Base-by-base conservation (phyloP, 2,797 vertebrate species). In the Myotis findleyi region DNA sequence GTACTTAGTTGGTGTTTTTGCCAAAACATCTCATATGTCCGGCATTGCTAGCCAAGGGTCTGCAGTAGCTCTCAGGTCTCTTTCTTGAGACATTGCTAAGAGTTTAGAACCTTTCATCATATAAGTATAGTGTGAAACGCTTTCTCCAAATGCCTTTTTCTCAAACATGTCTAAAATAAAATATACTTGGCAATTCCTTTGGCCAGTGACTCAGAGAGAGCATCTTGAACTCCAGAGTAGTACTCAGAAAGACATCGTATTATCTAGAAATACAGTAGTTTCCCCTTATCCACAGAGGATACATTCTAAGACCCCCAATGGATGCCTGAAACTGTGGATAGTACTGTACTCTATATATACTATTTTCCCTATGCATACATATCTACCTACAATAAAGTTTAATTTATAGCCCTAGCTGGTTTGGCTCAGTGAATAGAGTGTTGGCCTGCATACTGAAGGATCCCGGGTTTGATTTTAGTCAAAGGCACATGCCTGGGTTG, bases 61-160 rank as follows among this genome's bases (percentile, higher is more conserved):
- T 80, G 80, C 33, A 80, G 1, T 59, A 81, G 79, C 14, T 47
- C 66, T 81, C 30, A 27, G 76, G 47, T 92, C 30, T 64, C 77
- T 95, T 93, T 89, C 49, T 66, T 83, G 44, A 93, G 84, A 69
- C 21, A 92, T 44, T 77, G 53, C 30, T 66, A 81, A 94, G 51
- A 71, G 16, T 81, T 72, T 79, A 69, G 47, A 87, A 23, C 8
- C 59, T 75, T 88, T 86, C 38, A 33, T 82, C 36, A 73, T 53
- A 36, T 16, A 87, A 84, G 53, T 49, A 76, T 30, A 33, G 25
- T 41, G 14, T 62, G 12, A 79, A 91, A 89, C 1, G 12, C 92
- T 87, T 79, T 73, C 80, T 85, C 38, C 59, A 84, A 55, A 87
- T 66, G 64, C 73, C 10, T 87, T 88, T 95, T 84, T 57, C 71